Base-by-base conservation (phyloP, 2,888 invertebrate species). In the Vandiemenella viatica region DNA sequence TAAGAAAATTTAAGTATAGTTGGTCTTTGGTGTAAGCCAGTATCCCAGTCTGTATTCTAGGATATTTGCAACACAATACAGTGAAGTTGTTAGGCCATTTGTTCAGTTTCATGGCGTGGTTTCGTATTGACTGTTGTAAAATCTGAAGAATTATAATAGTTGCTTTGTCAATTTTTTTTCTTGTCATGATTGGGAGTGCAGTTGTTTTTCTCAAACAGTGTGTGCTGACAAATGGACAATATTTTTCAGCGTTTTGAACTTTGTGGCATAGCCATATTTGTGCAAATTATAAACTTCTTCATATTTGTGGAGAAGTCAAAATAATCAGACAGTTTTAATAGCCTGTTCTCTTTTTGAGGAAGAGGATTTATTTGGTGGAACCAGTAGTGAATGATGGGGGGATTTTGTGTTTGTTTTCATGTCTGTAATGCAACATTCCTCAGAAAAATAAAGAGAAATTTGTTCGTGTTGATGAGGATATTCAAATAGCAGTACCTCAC, bases 21-120 rank as follows among this genome's bases (percentile, higher is more conserved):
- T n/a, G n/a, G 44, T 48, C 51, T 55, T 55, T 55, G 55, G 53
- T 55, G 53, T 52, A 47, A 47, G 50, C 51, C 50, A 50, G 50
- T 16, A n/a, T 26, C 32, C 17, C 20, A 19, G 15, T 45, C 37
- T 45, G n/a, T n/a, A n/a, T n/a, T n/a, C n/a, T n/a, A n/a, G n/a
- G n/a, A n/a, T n/a, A n/a, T n/a, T n/a, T n/a, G n/a, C n/a, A n/a
- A n/a, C n/a, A n/a, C n/a, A n/a, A n/a, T n/a, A n/a, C n/a, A n/a
- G n/a, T n/a, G n/a, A n/a, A n/a, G n/a, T n/a, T n/a, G n/a, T n/a
- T n/a, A n/a, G n/a, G n/a, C n/a, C n/a, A n/a, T n/a, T n/a, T n/a
- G n/a, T n/a, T n/a, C n/a, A n/a, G n/a, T n/a, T n/a, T n/a, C n/a
- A n/a, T n/a, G n/a, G n/a, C n/a, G n/a, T n/a, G n/a, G n/a, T n/a